These are phyloP conservation scores for Trematocara caparti DNA, from an alignment of 2,797 vertebrate species.

Conservation along the genomic window DNA sequence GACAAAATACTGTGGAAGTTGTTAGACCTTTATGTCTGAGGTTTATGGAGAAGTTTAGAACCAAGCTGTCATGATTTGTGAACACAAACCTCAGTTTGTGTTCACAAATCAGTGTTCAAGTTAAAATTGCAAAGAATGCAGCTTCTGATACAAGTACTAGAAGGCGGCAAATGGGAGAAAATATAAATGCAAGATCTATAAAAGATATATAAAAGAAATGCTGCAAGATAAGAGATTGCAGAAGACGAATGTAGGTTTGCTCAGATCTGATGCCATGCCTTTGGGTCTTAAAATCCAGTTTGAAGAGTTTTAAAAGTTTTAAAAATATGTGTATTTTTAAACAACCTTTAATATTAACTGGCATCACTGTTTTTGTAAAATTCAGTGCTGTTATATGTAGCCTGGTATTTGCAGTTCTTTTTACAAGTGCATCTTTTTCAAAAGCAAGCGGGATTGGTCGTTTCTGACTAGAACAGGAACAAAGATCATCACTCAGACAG, in stretches of 20 bases:
- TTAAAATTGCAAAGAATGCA: fast-evolving
- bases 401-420: neutral
- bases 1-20: neutral
- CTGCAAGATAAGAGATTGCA: neutral
- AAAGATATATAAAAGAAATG: neutral
- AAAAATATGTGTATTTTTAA: neutral
- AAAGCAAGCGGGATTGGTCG: neutral
- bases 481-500: neutral
- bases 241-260: neutral
- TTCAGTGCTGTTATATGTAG: neutral
- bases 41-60: neutral
- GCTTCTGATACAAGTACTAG: neutral
- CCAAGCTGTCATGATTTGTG: neutral
- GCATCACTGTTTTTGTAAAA: neutral
- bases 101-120: neutral
- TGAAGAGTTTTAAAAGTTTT: neutral
- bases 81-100: neutral
- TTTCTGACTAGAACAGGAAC: neutral
- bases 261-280: neutral
- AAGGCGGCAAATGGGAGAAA: neutral
- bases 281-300: neutral
- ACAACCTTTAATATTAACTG: neutral
- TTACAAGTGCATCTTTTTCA: neutral
- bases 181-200: neutral
- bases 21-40: neutral